Conservation (phyloP, 2,888 invertebrate genomes). For the Drosophila anomalata region DNA sequence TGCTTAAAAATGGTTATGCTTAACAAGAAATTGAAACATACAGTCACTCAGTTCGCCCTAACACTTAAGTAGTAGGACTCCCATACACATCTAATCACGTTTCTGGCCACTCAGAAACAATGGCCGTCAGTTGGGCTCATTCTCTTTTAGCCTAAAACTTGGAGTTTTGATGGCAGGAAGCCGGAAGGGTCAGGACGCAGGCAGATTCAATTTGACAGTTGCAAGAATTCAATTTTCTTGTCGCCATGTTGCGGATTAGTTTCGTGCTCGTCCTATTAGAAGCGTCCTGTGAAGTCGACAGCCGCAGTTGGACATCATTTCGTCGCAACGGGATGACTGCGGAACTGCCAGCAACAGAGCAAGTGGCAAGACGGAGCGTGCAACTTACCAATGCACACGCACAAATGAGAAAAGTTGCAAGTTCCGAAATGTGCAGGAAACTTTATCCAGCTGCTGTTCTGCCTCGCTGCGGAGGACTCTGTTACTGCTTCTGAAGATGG, state of each 20-base stretch:
- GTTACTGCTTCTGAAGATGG: constrained; percentile 12
- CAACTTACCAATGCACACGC: constrained; percentile 67
- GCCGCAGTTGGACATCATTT: constrained; percentile 64
- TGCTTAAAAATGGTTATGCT: neutral
- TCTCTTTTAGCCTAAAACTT: constrained; percentile 51
- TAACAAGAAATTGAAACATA: neutral
- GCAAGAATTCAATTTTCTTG: constrained; percentile 79
- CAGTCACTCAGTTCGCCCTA: neutral
- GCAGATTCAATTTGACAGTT: constrained; percentile 79
- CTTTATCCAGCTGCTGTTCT: constrained; percentile 54
- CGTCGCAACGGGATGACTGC: neutral
- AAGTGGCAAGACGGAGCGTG: constrained; percentile 37
- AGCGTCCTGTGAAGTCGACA: constrained; percentile 1
- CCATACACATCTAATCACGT: constrained; percentile 40
- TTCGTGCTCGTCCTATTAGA: constrained; percentile 60
- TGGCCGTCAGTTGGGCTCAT: constrained; percentile 2
- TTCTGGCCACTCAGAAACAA: constrained; percentile 39
- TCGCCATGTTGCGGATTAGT: constrained; percentile 80
- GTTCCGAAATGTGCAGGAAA: constrained; percentile 64
- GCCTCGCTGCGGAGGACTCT: neutral
- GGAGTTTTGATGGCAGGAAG: constrained; percentile 48
- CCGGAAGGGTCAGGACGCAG: constrained; percentile 19
- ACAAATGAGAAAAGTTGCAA: constrained; percentile 78
- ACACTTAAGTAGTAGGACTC: neutral
- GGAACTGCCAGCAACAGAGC: constrained; percentile 37